A percentile compares a stretch with the other conserved stretches of the same genome.
Conservation (phyloP, 2,888 invertebrate species). For the Polyommatus iphigenia region DNA sequence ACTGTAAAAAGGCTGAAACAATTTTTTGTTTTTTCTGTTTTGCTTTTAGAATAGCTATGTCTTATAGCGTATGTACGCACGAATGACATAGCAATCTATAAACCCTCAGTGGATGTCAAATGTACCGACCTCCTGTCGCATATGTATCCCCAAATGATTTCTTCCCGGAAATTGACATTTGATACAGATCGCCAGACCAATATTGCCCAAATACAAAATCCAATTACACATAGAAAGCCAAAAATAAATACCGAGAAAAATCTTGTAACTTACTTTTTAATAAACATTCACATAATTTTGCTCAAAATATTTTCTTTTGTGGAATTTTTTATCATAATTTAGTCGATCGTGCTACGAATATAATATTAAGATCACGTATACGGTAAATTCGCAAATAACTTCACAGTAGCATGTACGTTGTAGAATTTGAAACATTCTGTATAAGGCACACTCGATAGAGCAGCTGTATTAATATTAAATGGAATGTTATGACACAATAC, state of each 20-base stretch:
- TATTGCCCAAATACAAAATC: background rate
- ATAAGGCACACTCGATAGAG: background rate
- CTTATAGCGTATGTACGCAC: background rate
- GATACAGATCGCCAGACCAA: background rate
- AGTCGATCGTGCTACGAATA: background rate
- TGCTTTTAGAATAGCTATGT: no score
- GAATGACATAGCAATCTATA: background rate
- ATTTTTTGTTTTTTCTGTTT: no score
- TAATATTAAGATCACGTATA: background rate
- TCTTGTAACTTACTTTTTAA: background rate
- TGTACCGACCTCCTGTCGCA: slow-evolving; percentile 1
- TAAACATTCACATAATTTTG: background rate
- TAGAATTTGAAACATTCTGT: background rate
- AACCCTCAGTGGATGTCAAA: background rate
- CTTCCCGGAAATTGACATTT: slow-evolving; percentile 12
- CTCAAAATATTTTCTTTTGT: background rate
- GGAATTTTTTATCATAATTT: background rate
- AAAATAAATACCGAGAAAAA: background rate
- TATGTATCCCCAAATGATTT: slow-evolving; percentile 2
- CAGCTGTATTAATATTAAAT: background rate
- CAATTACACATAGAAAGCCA: background rate
- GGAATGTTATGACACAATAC: background rate
- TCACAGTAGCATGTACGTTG: background rate
- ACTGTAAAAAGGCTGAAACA: no score
- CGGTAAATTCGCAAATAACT: background rate